A percentile compares a stretch with the other conserved stretches of the same genome.
phyloP scores from a whole-genome alignment of 2,888 invertebrate genomes.

The Melipona beecheii region DNA sequence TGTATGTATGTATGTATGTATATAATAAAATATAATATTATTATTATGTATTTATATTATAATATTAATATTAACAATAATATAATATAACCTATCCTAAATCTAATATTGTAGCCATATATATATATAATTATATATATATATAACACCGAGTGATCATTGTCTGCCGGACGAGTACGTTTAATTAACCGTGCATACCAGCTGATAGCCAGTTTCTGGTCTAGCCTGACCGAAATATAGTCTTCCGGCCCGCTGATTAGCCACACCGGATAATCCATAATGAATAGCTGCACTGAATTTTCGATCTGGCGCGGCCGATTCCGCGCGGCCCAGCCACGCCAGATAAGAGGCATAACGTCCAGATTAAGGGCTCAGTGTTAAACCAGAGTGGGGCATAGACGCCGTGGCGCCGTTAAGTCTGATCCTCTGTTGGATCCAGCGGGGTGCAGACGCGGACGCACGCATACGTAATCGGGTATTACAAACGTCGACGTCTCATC shows the following conservation, averaged over 20 bases:
- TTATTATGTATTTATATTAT: no score
- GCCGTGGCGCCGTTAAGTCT: conserved; percentile 47
- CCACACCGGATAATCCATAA: conserved; percentile 47
- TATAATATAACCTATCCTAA: not conserved
- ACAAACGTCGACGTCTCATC: conserved; percentile 42
- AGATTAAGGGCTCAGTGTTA: conserved; percentile 56
- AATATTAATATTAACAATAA: no score
- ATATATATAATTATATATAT: no score
- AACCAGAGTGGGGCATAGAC: conserved; percentile 38
- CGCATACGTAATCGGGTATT: conserved; percentile 66
- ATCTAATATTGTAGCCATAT: not conserved
- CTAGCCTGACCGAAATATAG: conserved; percentile 6
- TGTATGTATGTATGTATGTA: no score
- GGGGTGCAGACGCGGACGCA: conserved; percentile 18
- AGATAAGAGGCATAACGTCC: conserved; percentile 61
- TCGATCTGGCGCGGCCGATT: conserved; percentile 35
- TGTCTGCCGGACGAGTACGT: not conserved
- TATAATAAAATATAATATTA: no score
- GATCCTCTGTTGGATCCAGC: conserved; percentile 34
- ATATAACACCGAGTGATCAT: not conserved
- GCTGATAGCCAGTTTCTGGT: not conserved
- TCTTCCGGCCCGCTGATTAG: conserved; percentile 36
- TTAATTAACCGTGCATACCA: conserved; percentile 30
- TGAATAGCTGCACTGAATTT: conserved; percentile 57
- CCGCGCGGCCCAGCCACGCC: conserved; percentile 22